These are phyloP conservation scores for Diachasmimorpha longicaudata DNA, from an alignment of 1,140 invertebrate genomes.

Conservation along the genomic window DNA sequence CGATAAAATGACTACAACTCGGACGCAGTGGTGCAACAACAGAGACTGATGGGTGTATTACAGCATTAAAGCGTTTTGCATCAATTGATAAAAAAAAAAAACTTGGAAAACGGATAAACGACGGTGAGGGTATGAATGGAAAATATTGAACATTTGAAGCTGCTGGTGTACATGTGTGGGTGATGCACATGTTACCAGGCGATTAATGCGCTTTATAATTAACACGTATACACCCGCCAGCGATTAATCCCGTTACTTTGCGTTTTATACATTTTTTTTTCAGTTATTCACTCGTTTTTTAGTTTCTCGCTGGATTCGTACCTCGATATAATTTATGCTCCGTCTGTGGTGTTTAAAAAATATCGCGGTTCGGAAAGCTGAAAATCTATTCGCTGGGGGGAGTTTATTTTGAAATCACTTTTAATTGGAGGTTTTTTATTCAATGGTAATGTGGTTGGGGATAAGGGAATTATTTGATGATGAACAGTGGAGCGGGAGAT, in stretches of 20 bases:
- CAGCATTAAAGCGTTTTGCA: background rate
- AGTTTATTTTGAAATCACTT: background rate
- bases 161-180: background rate
- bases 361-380: background rate
- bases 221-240: background rate
- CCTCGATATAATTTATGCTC: background rate
- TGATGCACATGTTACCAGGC: background rate
- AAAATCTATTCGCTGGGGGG: background rate
- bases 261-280: background rate
- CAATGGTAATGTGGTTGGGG: background rate
- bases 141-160: background rate
- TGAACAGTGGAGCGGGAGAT: too few relatives aligned
- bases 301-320: background rate
- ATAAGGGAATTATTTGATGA: too few relatives aligned
- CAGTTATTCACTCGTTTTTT: background rate
- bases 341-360: background rate
- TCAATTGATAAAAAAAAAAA: background rate
- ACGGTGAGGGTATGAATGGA: background rate
- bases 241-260: background rate
- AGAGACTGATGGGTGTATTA: background rate
- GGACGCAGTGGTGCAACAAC: background rate
- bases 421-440: background rate
- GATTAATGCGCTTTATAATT: background rate
- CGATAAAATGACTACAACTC: background rate
- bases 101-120: background rate